A percentile compares a stretch with the other conserved stretches of the same genome.
Evolutionary conservation across 2,113 vertebrate species (phyloP).

Genomic region (Bos indicus): DNA sequence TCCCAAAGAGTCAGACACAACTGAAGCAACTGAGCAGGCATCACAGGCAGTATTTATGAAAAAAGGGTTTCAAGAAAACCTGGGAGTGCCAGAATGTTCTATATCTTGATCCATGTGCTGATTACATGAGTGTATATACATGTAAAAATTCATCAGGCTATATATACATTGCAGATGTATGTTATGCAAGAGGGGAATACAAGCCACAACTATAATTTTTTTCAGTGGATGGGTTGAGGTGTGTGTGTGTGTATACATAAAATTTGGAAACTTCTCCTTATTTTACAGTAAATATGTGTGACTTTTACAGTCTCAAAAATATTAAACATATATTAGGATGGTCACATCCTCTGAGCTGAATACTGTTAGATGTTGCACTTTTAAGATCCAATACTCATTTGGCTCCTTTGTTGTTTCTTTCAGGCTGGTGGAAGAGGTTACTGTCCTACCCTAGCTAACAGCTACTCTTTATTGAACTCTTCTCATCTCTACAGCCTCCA

Average conservation of each 20-base stretch:
- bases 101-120: background rate
- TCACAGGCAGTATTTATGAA: conserved; percentile 7
- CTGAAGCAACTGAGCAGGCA: background rate
- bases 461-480: background rate
- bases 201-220: background rate
- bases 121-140: background rate
- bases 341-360: background rate
- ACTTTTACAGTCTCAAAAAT: conserved; percentile 6
- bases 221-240: background rate
- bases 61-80: background rate
- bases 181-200: background rate
- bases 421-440: background rate
- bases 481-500: background rate
- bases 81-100: background rate
- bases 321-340: background rate
- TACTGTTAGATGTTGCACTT: background rate
- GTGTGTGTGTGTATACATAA: background rate
- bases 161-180: background rate
- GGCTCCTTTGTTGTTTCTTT: background rate
- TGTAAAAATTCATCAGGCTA: background rate
- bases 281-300: background rate
- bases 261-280: background rate
- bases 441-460: background rate
- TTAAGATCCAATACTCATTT: background rate
- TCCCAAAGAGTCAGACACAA: background rate